Evolutionary conservation across 2,113 vertebrate genomes (phyloP).

Genomic region (Hiodon tergisus): DNA sequence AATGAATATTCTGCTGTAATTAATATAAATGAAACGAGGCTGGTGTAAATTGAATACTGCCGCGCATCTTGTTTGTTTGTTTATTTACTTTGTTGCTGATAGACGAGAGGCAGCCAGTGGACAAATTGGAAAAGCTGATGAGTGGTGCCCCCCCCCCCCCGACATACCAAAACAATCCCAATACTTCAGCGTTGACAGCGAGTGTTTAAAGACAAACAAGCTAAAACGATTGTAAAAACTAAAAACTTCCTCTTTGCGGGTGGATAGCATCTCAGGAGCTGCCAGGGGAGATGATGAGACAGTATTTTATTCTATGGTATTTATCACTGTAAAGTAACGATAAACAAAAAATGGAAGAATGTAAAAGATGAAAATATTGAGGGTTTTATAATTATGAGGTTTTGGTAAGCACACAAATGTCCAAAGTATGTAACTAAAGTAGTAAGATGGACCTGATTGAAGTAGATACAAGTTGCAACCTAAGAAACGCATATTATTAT

Average conservation of each 20-base stretch:
- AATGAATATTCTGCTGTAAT: constrained; percentile 4
- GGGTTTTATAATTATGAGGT: no score
- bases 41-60: constrained; percentile 8
- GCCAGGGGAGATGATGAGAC: no score
- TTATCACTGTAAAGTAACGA: no score
- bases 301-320: no score
- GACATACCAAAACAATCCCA: not conserved
- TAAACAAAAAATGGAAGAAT: no score
- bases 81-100: not conserved
- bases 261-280: no score
- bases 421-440: no score
- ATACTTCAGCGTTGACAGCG: not conserved
- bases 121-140: not conserved
- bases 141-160: not conserved
- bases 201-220: constrained; percentile 5
- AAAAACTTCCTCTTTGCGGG: not conserved
- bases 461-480: no score
- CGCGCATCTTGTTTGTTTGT: constrained; percentile 12
- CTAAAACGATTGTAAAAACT: not conserved
- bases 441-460: no score
- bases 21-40: constrained; percentile 13
- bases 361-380: no score
- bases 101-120: not conserved
- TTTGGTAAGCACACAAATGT: no score
- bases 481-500: not conserved